Evolutionary conservation across 2,888 invertebrate species (phyloP).

Genomic region (Drosophila kokeensis): DNA sequence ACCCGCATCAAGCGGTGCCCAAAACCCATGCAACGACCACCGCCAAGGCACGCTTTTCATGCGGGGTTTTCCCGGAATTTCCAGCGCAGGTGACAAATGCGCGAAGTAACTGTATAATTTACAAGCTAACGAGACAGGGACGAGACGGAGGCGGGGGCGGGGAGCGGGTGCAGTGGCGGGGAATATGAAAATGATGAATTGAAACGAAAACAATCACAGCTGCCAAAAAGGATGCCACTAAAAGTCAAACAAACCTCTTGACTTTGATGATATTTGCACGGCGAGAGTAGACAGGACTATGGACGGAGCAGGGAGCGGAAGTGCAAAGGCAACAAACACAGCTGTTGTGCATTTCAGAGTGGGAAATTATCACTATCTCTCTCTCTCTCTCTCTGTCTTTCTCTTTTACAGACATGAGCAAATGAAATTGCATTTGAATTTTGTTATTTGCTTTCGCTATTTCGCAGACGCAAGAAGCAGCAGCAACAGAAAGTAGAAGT

Average conservation of each 20-base stretch:
- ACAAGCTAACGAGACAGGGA: background rate
- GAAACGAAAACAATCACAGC: slow-evolving; percentile 58
- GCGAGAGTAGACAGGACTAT: slow-evolving; percentile 11
- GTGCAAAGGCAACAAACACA: slow-evolving; percentile 64
- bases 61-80: slow-evolving; percentile 82
- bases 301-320: slow-evolving; percentile 52
- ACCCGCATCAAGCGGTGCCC: slow-evolving; percentile 64
- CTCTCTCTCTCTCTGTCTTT: background rate
- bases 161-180: background rate
- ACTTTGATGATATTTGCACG: slow-evolving; percentile 66
- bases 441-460: slow-evolving; percentile 25
- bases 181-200: background rate
- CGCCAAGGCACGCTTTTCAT: slow-evolving; percentile 56
- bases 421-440: slow-evolving; percentile 50
- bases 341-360: slow-evolving; percentile 53
- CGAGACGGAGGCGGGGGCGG: too few species aligned
- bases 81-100: slow-evolving; percentile 69
- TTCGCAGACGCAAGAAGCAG: background rate
- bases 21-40: slow-evolving; percentile 25
- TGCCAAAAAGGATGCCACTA: slow-evolving; percentile 55
- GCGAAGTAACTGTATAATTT: slow-evolving; percentile 39
- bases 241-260: slow-evolving; percentile 71
- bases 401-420: slow-evolving; percentile 8
- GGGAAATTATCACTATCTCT: slow-evolving; percentile 23
- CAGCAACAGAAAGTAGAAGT: slow-evolving; percentile 6